Base-by-base conservation (phyloP, 2,888 invertebrate species). In the Drosophila paracracens region DNA sequence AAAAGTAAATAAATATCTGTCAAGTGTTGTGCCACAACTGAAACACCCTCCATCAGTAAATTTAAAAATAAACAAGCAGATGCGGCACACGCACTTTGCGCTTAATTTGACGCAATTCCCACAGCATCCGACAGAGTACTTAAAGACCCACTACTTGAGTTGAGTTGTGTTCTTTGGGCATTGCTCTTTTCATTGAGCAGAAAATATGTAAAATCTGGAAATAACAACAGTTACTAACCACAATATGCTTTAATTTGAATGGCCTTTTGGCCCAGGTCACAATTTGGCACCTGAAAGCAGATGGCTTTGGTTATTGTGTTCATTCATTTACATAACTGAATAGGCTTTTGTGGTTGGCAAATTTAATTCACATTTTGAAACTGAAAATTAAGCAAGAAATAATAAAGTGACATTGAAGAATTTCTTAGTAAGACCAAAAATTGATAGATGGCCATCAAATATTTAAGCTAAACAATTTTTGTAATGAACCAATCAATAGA, bases 21-120 rank as follows among this genome's bases (percentile, higher is more conserved):
- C 4, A 4, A 8, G 16, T 46, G 29, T 1, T n/a, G n/a, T 38
- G 51, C 1, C 31, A 33, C 0, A 57, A 7, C 27, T 5, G 18
- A 27, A 67, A n/a, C 18, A 38, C 18, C n/a, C 59, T 5, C 38
- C 18, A 2, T n/a, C 27, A 53, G 31, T 18, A 36, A 25, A 29
- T 43, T n/a, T 36, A 21, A 43, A 31, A 40, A 54, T 33, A 29
- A 38, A 25, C 31, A 43, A 38, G 29, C 58, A 60, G 58, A 56
- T 51, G 25, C 52, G 70, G 62, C 90, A 76, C 73, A 82, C 87
- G 80, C 89, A 74, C 73, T 69, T 88, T 88, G 69, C 66, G 67
- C 88, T 90, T 81, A 80, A 89, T 90, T 84, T 70, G 63, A 82
- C 27, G 78, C 88, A 89, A 89, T 90, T 90, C 83, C 57, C 73